These are phyloP conservation scores for Cylloceria caligata DNA, from an alignment of 2,888 invertebrate species.

Conservation along the genomic window DNA sequence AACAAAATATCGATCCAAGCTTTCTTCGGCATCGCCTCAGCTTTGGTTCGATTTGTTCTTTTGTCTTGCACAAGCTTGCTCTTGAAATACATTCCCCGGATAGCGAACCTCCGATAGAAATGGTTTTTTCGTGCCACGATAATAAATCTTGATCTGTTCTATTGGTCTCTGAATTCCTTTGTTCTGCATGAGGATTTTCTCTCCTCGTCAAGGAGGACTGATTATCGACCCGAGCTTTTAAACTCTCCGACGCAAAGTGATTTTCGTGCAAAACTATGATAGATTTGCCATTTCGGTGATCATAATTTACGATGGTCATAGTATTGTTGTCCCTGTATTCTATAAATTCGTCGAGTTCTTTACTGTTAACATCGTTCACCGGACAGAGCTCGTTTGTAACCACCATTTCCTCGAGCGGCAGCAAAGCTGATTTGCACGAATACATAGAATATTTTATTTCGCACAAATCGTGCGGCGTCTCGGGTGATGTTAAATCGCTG, in stretches of 20 bases:
- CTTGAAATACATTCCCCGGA: conserved; percentile 66
- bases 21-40: conserved; percentile 58
- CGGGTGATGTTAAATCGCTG: conserved; percentile 65
- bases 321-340: conserved; percentile 20
- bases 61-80: conserved; percentile 47
- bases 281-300: neutral
- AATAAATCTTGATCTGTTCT: conserved; percentile 46
- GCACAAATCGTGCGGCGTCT: conserved; percentile 67
- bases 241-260: conserved; percentile 31
- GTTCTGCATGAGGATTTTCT: conserved; percentile 10
- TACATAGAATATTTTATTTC: conserved; percentile 68
- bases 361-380: conserved; percentile 47
- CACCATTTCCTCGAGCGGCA: conserved; percentile 64
- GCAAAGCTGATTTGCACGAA: conserved; percentile 58
- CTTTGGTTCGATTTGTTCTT: conserved; percentile 48
- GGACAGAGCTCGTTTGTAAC: neutral
- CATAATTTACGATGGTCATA: conserved; percentile 43
- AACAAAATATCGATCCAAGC: conserved; percentile 63
- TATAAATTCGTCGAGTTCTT: conserved; percentile 32
- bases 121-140: conserved; percentile 67
- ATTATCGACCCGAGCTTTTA: neutral
- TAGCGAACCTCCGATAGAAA: conserved; percentile 67
- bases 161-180: neutral
- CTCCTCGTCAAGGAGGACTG: neutral
- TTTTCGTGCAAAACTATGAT: conserved; percentile 42